Base-by-base conservation (phyloP, 2,113 vertebrate species). In the Oryzias melastigma region DNA sequence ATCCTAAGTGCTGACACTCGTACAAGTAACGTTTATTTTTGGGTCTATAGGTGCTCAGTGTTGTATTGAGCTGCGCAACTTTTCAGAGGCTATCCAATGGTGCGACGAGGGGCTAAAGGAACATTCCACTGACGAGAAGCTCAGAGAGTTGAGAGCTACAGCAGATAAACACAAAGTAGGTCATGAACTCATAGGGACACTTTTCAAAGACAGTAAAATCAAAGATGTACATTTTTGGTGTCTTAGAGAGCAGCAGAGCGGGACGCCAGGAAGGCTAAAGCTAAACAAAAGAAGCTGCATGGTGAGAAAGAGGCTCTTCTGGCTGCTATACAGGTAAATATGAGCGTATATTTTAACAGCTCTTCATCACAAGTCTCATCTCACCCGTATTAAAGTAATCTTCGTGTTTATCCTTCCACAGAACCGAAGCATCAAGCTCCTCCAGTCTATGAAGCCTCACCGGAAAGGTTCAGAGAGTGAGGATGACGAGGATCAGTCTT, bases 151-250 rank as follows among this genome's bases (percentile, higher is more conserved):
- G 3, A 93, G 95, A 87, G 70, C 86, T 18, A 88, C 92, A 68
- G 96, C 96, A 54, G 94, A 97, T 83, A 96, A 91, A 78, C 83
- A 93, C 19, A 95, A 93, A 93, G 97, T 98, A 75, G 35, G 3
- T 22, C 0, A 24, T 25, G 2, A 60, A 18, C 3, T 49, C 35
- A 8, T 12, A 6, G 1, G 18, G 22, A 14, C 2, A 22, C 1
- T 6, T 47, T 68, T 48, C n/a, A 19, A 25, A 3, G 5, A 20
- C 17, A 16, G 19, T 6, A 50, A 16, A 1, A 2, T 22, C n/a
- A 16, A 51, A 52, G 14, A 14, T 29, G 1, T 27, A 46, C 1
- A 2, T 53, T 19, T 48, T 46, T 65, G 61, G 18, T 74, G 0
- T 19, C 65, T 0, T 7, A 99, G 97, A 90, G 95, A 73, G 80